Conservation (phyloP, 2,113 vertebrate species). For the Astatotilapia flaviijosephi region DNA sequence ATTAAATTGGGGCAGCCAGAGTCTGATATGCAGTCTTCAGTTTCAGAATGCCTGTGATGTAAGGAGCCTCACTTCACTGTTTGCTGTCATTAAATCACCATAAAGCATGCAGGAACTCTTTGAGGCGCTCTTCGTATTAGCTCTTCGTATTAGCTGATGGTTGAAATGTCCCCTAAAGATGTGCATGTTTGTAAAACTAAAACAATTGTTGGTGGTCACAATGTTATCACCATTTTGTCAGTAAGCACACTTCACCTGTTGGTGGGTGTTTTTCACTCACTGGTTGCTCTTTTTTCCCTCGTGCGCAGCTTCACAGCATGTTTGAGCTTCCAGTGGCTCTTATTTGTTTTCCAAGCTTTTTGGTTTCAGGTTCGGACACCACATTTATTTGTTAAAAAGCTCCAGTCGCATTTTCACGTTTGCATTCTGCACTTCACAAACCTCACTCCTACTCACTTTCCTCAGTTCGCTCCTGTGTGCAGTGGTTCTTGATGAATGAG, state of each 20-base stretch:
- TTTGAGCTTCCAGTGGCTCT: neutral
- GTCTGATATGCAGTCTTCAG: neutral
- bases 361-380: accelerated
- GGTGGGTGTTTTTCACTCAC: neutral
- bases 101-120: neutral
- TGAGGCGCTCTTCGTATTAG: neutral
- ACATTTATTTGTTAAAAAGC: neutral
- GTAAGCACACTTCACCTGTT: neutral
- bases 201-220: neutral
- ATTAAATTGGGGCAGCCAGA: neutral
- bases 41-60: neutral
- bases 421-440: neutral
- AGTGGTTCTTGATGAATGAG: neutral
- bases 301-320: neutral
- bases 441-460: neutral
- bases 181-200: neutral
- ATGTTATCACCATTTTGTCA: neutral
- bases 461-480: neutral
- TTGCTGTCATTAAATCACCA: neutral
- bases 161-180: neutral
- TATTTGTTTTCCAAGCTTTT: neutral
- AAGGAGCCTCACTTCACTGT: neutral
- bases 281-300: neutral
- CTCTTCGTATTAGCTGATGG: neutral
- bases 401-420: neutral